These are phyloP conservation scores for Lampris incognitus DNA, from an alignment of 2,113 vertebrate species.

Conservation along the genomic window DNA sequence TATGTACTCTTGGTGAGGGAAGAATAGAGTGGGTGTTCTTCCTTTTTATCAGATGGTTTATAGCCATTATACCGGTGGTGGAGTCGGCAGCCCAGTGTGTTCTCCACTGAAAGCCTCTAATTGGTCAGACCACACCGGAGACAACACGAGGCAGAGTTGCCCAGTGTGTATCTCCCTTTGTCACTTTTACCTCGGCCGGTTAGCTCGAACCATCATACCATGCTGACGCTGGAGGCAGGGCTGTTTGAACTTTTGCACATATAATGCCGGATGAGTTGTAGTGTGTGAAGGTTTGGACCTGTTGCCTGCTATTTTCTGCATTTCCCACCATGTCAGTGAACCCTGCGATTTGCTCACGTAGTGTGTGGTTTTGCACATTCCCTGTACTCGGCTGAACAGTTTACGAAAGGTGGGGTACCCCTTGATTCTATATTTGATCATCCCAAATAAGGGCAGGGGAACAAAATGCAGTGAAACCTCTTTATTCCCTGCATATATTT, in stretches of 20 bases:
- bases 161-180: too few species aligned
- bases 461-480: not conserved
- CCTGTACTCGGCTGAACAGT: not conserved
- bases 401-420: constrained; percentile 1
- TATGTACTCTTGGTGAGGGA: constrained; percentile 36
- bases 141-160: not conserved
- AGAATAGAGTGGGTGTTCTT: constrained; percentile 56
- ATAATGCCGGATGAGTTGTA: too few species aligned
- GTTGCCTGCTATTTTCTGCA: too few species aligned
- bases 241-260: too few species aligned
- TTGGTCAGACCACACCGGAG: constrained; percentile 17
- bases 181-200: too few species aligned
- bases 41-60: constrained; percentile 64
- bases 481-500: constrained; percentile 2
- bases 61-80: constrained; percentile 42
- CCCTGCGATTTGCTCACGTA: too few species aligned
- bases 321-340: too few species aligned
- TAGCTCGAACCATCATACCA: too few species aligned
- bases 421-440: not conserved
- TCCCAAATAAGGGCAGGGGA: not conserved
- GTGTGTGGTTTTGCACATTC: too few species aligned
- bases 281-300: too few species aligned
- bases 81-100: constrained; percentile 15
- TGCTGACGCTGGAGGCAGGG: too few species aligned
- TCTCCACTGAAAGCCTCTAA: constrained; percentile 37